A percentile compares a stretch with the other conserved stretches of the same genome.
phyloP scores from a whole-genome alignment of 2,113 vertebrate genomes.

The Strigops habroptila region DNA sequence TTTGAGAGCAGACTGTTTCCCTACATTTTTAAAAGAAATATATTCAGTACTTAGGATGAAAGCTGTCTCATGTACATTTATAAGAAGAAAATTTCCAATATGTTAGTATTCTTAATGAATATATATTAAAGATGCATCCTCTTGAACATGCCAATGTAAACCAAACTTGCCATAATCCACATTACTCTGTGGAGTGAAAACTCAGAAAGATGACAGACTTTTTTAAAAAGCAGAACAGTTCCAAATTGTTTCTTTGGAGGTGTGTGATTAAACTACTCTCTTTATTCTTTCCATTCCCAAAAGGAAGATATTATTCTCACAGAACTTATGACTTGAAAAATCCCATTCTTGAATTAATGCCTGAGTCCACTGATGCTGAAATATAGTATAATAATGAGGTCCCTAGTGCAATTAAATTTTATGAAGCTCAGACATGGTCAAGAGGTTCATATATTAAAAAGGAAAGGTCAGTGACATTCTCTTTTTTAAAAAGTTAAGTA shows the following conservation, averaged over 20 bases:
- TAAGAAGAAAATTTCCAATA: neutral
- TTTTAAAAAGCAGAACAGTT: neutral
- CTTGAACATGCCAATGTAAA: neutral
- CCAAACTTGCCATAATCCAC: neutral
- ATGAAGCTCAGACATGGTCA: neutral
- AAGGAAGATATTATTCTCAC: neutral
- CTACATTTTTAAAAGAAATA: neutral
- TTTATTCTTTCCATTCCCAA: neutral
- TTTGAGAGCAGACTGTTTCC: neutral
- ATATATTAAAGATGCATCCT: neutral
- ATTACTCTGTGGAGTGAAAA: neutral
- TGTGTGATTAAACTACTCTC: neutral
- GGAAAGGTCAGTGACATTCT: neutral
- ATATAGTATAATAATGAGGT: constrained; percentile 18
- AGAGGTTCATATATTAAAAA: neutral
- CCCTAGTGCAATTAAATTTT: neutral
- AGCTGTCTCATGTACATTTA: neutral
- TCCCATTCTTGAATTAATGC: neutral
- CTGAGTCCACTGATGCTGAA: neutral
- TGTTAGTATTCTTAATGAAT: neutral
- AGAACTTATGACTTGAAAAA: neutral
- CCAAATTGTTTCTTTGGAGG: neutral
- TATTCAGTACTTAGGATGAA: neutral
- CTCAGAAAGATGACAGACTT: neutral
- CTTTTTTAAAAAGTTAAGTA: neutral